Percentiles rank a stretch among this genome's conserved stretches.
phyloP scores from a whole-genome alignment of 2,797 vertebrate species.

The Sus cebifrons region DNA sequence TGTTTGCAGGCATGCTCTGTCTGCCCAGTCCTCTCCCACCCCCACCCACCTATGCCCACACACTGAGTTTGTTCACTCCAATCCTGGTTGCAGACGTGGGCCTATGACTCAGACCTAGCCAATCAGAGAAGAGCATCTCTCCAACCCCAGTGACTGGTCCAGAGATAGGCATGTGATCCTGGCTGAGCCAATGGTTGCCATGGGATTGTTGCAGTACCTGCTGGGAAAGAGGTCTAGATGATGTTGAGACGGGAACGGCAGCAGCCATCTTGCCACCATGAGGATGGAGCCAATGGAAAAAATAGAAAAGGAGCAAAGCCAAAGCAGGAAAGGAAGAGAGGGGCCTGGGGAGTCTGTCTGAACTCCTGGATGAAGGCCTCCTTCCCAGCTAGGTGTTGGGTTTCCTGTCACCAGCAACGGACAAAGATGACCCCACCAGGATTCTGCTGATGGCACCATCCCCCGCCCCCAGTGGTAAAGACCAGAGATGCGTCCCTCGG shows the following conservation, averaged over 20 bases:
- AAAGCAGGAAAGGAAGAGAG: no score
- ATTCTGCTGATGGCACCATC: fast-evolving
- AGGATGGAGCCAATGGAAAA: fast-evolving
- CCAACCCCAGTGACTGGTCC: background rate
- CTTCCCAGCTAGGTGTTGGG: background rate
- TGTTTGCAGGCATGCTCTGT: background rate
- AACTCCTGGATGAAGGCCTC: background rate
- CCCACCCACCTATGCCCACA: fast-evolving
- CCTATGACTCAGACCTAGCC: background rate
- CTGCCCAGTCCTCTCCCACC: background rate
- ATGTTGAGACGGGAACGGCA: background rate
- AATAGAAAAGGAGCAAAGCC: background rate
- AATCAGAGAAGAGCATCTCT: slow-evolving; percentile 8
- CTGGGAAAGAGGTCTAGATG: background rate
- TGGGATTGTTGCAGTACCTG: background rate
- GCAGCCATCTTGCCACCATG: background rate
- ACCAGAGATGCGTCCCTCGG: fast-evolving
- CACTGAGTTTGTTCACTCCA: background rate
- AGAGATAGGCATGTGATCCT: background rate
- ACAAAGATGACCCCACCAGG: background rate
- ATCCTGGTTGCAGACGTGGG: background rate
- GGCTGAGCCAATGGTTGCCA: background rate
- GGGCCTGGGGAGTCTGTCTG: background rate
- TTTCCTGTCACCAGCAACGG: background rate
- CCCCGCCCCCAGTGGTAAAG: fast-evolving